Conservation (phyloP, 2,888 invertebrate genomes). For the Mythimna loreyi region DNA sequence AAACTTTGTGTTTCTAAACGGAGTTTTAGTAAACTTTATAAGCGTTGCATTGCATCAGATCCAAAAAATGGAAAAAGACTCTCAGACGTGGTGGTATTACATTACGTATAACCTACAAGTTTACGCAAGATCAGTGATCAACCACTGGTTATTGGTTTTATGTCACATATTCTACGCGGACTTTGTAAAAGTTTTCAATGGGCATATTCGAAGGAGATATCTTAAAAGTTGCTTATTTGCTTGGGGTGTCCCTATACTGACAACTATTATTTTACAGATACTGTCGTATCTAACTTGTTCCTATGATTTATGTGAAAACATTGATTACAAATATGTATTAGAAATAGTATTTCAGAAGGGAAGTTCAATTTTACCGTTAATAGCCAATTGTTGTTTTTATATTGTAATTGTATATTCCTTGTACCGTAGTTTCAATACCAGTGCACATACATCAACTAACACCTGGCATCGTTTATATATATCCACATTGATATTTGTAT, state of each 20-base stretch:
- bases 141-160: slow-evolving; percentile 17
- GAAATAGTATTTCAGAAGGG: no score
- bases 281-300: background rate
- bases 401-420: no score
- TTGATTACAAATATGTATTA: no score
- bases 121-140: background rate
- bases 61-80: no score
- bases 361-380: no score
- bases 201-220: background rate
- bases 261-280: background rate
- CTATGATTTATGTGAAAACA: no score
- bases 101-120: background rate
- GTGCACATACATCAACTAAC: background rate
- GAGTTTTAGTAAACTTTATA: slow-evolving; percentile 11
- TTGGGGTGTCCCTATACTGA: slow-evolving; percentile 6
- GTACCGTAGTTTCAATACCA: background rate
- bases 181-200: slow-evolving; percentile 21
- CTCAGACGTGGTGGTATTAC: no score
- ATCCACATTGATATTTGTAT: background rate
- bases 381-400: no score
- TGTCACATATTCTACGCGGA: slow-evolving; percentile 24
- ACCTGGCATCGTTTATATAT: background rate
- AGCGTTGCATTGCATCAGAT: no score
- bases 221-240: slow-evolving; percentile 18
- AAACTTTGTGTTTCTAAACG: slow-evolving; percentile 10